These are phyloP conservation scores for Epinephelus malabaricus DNA, from an alignment of 2,797 vertebrate genomes.

Conservation along the genomic window DNA sequence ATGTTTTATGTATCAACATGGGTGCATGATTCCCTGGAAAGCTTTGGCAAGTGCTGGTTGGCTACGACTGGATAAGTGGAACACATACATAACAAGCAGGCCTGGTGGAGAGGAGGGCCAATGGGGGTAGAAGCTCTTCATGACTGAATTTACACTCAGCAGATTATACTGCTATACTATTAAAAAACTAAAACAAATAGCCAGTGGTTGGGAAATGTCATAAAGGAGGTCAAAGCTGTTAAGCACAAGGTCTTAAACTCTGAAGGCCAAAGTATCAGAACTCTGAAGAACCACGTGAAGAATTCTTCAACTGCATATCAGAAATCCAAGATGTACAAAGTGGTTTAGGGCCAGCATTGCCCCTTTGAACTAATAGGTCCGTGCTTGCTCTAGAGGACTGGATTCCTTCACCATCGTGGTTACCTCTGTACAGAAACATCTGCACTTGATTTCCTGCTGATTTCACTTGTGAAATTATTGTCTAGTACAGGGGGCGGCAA, in stretches of 20 bases:
- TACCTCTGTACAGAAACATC: neutral
- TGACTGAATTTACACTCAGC: neutral
- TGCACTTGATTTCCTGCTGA: neutral
- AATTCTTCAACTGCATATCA: neutral
- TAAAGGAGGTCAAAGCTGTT: neutral
- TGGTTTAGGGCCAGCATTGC: neutral
- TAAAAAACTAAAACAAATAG: neutral
- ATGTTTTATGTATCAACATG: neutral
- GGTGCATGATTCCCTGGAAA: neutral
- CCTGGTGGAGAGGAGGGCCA: neutral
- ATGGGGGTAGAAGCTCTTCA: neutral
- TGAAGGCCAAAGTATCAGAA: neutral
- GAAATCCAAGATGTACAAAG: slow-evolving; percentile 1
- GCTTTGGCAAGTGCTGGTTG: neutral
- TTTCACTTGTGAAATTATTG: neutral
- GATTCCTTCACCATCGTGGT: neutral
- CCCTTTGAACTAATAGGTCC: slow-evolving; percentile 4
- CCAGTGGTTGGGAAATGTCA: neutral
- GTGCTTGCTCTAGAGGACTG: neutral
- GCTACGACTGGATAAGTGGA: neutral
- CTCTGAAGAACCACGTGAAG: neutral
- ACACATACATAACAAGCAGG: neutral
- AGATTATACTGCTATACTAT: neutral
- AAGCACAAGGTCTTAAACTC: neutral
- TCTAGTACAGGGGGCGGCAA: too few relatives aligned